Evolutionary conservation across 2,113 vertebrate genomes (phyloP).

Genomic region (Pholis gunnellus): DNA sequence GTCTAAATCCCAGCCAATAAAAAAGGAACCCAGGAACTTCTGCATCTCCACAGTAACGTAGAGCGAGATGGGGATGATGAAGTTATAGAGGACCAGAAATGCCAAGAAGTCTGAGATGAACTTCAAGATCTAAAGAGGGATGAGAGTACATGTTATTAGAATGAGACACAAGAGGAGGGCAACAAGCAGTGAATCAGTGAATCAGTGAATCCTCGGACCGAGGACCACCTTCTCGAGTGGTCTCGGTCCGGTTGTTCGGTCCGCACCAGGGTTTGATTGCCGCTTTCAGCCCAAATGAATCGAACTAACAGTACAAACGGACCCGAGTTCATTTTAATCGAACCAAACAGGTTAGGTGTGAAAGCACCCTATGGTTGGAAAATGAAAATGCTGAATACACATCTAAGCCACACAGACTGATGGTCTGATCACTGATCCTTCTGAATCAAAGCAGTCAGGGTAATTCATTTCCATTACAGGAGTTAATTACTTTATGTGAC

Average conservation of each 20-base stretch:
- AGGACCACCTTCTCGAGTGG: too few relatives aligned
- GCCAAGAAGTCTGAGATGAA: slow-evolving; percentile 99
- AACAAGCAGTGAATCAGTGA: not conserved
- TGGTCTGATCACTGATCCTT: not conserved
- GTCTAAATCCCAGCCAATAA: slow-evolving; percentile 98
- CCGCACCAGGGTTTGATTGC: too few relatives aligned
- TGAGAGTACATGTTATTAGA: not conserved
- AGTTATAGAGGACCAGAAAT: slow-evolving; percentile 98
- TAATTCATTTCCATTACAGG: slow-evolving; percentile 54
- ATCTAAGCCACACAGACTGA: slow-evolving; percentile 20
- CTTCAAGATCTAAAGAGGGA: slow-evolving; percentile 88
- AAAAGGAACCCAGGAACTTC: slow-evolving; percentile 98
- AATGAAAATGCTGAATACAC: not conserved
- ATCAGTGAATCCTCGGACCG: too few relatives aligned
- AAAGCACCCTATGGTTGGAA: not conserved
- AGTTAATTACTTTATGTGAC: slow-evolving; percentile 42
- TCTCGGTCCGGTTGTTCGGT: too few relatives aligned
- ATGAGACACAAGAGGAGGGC: not conserved
- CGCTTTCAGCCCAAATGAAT: too few relatives aligned
- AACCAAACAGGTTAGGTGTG: not conserved
- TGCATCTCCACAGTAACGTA: slow-evolving; percentile 99
- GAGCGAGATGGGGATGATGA: slow-evolving; percentile 98
- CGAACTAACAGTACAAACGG: too few relatives aligned
- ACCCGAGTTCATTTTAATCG: too few relatives aligned
- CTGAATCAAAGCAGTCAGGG: slow-evolving; percentile 41